A percentile compares a stretch with the other conserved stretches of the same genome.
These are phyloP conservation scores for Tetramorium alpestre DNA, from an alignment of 1,140 invertebrate genomes.

Conservation along the genomic window DNA sequence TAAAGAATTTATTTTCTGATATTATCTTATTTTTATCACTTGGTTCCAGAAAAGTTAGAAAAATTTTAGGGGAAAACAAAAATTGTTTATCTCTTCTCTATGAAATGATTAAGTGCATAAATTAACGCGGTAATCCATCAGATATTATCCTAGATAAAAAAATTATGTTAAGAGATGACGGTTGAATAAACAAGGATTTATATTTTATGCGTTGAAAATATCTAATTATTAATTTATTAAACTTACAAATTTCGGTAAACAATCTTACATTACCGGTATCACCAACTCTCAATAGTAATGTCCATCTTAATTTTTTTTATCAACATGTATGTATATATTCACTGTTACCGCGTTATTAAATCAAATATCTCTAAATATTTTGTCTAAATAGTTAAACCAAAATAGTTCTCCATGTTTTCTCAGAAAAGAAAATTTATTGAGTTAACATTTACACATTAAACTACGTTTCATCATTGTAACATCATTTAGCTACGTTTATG, in stretches of 20 bases:
- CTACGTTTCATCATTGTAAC: too few species aligned
- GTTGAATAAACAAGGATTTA: neutral
- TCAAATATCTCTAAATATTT: neutral
- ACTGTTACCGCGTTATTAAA: neutral
- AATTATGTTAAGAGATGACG: neutral
- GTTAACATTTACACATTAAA: neutral
- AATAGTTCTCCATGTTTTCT: neutral
- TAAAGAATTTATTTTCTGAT: neutral
- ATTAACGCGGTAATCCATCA: neutral
- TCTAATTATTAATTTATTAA: neutral
- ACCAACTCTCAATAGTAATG: neutral
- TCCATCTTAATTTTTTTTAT: neutral
- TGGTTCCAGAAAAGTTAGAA: neutral
- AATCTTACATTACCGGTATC: neutral
- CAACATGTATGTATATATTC: neutral
- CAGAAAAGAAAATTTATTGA: neutral
- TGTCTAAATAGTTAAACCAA: constrained; percentile 14
- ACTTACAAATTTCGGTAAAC: neutral
- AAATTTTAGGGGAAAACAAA: neutral
- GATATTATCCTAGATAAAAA: neutral
- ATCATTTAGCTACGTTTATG: neutral
- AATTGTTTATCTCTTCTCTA: neutral
- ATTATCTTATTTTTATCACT: neutral
- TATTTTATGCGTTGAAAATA: neutral
- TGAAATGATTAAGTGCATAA: neutral